Base-by-base conservation (phyloP, 1,140 invertebrate genomes). In the Caenorhabditis remanei region DNA sequence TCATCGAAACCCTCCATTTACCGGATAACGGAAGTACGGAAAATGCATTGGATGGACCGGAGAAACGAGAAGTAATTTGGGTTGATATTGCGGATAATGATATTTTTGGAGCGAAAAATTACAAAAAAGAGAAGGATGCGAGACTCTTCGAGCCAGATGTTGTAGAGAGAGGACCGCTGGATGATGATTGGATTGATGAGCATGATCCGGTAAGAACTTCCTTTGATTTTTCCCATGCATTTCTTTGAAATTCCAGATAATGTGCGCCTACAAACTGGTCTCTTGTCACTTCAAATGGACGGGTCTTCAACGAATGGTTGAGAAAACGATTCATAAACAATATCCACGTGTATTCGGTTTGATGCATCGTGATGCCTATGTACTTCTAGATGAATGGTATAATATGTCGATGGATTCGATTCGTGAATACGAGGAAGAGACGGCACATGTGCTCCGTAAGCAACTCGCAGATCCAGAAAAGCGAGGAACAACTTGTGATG, bases 231-330 rank as follows among this genome's bases (percentile, higher is more conserved):
- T 58, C 50, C 14, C 21, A 32, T 24, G 11, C 2, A 4, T 0
- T 50, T 50, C 21, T 48, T 55, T 55, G 0, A 63, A 24, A 43
- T 83, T 87, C 63, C 86, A 87, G 86, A 43, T 98, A 48, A 99
- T 99, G 98, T 98, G 97, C 21, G 97, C 96, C 93, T 99, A 99
- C 93, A 99, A 99, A 94, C 94, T 99, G 87, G 97, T 99, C 82
- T 97, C 96, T 83, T 96, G 96, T 87, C 96, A 99, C 93, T 99
- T 99, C 94, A 99, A 98, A 94, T 99, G 98, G 98, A 98, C 97
- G 92, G 98, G 97, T 53, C 93, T 99, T 41, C 97, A 99, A 94
- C 96, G 94, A 88, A 95, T 96, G 93, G 95, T 99, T 90, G 98
- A 99, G 94, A 96, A 95, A 93, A 97, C 97, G 93, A 97, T 98